Conservation (phyloP, 1,140 invertebrate species). For the Whitmania pigra region DNA sequence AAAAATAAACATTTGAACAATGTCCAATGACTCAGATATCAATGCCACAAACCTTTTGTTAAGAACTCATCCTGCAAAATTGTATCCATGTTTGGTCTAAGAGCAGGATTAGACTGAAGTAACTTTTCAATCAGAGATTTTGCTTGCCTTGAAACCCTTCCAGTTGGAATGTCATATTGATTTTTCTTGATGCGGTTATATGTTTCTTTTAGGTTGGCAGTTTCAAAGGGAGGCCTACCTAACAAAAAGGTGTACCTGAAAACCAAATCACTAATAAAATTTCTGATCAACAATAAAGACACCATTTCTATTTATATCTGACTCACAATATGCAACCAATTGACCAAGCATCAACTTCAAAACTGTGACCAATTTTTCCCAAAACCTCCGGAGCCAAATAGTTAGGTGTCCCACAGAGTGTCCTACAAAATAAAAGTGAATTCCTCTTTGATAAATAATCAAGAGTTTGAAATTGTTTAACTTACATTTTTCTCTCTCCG, state of each 20-base stretch:
- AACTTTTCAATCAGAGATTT: slow-evolving; percentile 67
- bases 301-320: too few relatives aligned
- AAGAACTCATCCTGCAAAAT: slow-evolving; percentile 64
- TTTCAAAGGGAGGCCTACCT: slow-evolving; percentile 90
- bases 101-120: slow-evolving; percentile 66
- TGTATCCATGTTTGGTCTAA: slow-evolving; percentile 62
- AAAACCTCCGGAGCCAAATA: slow-evolving; percentile 94
- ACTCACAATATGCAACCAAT: slow-evolving; percentile 61
- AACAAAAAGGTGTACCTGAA: slow-evolving; percentile 72
- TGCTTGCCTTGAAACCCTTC: slow-evolving; percentile 53
- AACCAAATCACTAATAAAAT: slow-evolving; percentile 30
- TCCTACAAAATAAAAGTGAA: slow-evolving; percentile 46
- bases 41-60: slow-evolving; percentile 35
- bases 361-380: slow-evolving; percentile 82
- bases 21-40: background rate
- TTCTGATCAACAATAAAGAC: too few relatives aligned
- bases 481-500: slow-evolving; percentile 61
- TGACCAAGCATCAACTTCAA: slow-evolving; percentile 91
- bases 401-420: slow-evolving; percentile 91
- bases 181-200: slow-evolving; percentile 81
- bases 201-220: slow-evolving; percentile 66
- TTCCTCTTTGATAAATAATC: background rate
- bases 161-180: slow-evolving; percentile 68
- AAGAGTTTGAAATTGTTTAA: background rate
- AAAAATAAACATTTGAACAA: slow-evolving; percentile 18